Conservation (phyloP, 2,113 vertebrate species). For the Paratilapia polleni region DNA sequence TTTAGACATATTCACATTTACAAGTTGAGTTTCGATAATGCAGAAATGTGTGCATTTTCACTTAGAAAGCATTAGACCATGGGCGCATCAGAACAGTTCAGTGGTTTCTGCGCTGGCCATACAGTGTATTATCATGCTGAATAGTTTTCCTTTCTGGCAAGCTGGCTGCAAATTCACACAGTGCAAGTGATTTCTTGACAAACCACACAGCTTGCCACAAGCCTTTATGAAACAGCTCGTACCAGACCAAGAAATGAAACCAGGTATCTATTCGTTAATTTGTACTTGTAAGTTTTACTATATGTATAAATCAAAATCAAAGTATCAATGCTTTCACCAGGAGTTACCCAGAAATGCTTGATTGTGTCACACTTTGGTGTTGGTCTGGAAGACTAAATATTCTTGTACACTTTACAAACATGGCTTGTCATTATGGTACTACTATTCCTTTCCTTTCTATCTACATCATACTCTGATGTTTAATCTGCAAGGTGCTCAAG, state of each 20-base stretch:
- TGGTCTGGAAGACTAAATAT: slow-evolving; percentile 16
- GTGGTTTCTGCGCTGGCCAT: neutral
- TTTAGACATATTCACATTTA: neutral
- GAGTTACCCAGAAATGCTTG: neutral
- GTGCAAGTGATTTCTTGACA: neutral
- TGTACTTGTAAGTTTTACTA: neutral
- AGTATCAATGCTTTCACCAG: neutral
- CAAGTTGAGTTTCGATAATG: neutral
- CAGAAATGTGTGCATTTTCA: neutral
- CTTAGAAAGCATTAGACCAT: neutral
- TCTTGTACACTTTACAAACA: slow-evolving; percentile 2
- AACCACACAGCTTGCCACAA: neutral
- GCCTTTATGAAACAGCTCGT: neutral
- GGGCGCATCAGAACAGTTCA: neutral
- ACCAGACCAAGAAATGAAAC: neutral
- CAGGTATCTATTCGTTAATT: neutral
- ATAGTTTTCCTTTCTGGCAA: neutral
- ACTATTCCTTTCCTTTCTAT: slow-evolving; percentile 2
- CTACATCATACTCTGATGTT: neutral
- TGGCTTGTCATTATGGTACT: neutral
- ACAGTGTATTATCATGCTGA: neutral
- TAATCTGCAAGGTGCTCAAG: slow-evolving; percentile 75
- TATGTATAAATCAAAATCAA: neutral
- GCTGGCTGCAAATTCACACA: neutral
- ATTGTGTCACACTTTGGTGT: neutral